Evolutionary conservation across 2,888 invertebrate species (phyloP).

Genomic region (Notocelia uddmanniana): DNA sequence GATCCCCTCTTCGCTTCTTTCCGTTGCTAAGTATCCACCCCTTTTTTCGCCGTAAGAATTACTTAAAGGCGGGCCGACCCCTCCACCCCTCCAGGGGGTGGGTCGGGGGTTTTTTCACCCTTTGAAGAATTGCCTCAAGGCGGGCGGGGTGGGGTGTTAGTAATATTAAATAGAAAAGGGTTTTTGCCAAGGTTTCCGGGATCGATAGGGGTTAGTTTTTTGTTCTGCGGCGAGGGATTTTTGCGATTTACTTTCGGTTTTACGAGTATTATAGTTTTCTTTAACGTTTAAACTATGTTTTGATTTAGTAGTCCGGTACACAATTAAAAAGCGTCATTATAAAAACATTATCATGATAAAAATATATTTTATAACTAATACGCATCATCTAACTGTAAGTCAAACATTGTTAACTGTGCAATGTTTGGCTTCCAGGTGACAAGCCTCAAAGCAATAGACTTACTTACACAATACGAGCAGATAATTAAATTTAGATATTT

Average conservation of each 20-base stretch:
- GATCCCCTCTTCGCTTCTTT: conserved; percentile 64
- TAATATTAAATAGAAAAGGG: conserved; percentile 74
- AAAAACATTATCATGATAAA: background rate
- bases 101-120: conserved; percentile 80
- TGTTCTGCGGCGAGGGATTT: conserved; percentile 8
- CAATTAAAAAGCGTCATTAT: background rate
- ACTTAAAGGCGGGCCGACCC: conserved; percentile 77
- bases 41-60: conserved; percentile 84
- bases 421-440: too few relatives aligned
- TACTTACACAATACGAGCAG: too few relatives aligned
- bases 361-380: too few relatives aligned
- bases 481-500: too few relatives aligned
- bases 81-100: conserved; percentile 56
- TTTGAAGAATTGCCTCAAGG: conserved; percentile 84
- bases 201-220: conserved; percentile 44
- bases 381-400: too few relatives aligned
- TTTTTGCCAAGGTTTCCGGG: conserved; percentile 63
- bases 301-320: background rate
- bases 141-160: conserved; percentile 67
- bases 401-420: too few relatives aligned
- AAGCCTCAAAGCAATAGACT: too few relatives aligned
- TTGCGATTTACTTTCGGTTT: background rate
- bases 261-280: background rate
- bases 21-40: conserved; percentile 83
- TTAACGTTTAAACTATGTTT: background rate